Evolutionary conservation across 2,888 invertebrate species (phyloP).

Genomic region (Bhutanitis thaidina): DNA sequence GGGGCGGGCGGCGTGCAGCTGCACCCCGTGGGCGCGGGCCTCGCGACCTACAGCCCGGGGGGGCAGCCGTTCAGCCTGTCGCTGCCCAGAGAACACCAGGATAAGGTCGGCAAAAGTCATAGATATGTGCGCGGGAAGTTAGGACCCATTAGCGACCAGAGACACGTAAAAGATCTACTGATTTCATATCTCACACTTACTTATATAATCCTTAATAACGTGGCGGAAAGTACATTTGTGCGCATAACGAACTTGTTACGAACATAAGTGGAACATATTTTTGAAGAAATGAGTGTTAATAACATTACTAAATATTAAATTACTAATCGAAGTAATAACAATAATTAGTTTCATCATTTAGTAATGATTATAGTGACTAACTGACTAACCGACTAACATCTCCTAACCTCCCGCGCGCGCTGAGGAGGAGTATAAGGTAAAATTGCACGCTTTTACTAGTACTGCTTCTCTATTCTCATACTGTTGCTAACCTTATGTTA

Average conservation of each 20-base stretch:
- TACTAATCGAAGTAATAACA: too few relatives aligned
- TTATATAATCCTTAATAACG: too few relatives aligned
- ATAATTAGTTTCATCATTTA: neutral
- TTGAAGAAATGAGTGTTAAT: too few relatives aligned
- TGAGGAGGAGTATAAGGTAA: slow-evolving; percentile 67
- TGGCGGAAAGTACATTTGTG: too few relatives aligned
- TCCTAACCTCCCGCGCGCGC: slow-evolving; percentile 60
- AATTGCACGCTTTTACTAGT: slow-evolving; percentile 23
- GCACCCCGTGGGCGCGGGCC: slow-evolving; percentile 22
- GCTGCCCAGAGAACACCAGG: slow-evolving; percentile 82
- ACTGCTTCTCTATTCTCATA: neutral
- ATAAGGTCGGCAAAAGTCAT: slow-evolving; percentile 50
- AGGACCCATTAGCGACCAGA: slow-evolving; percentile 32
- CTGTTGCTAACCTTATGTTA: too few relatives aligned
- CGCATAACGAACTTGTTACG: too few relatives aligned
- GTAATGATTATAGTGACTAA: slow-evolving; percentile 41
- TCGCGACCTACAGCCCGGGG: slow-evolving; percentile 61
- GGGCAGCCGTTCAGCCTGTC: slow-evolving; percentile 88
- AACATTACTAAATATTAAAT: too few relatives aligned
- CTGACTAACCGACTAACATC: too few relatives aligned
- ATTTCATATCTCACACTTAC: too few relatives aligned
- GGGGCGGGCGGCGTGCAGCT: slow-evolving; percentile 25
- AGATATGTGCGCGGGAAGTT: slow-evolving; percentile 47
- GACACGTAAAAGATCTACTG: too few relatives aligned
- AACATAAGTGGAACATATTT: too few relatives aligned